Evolutionary conservation across 2,113 vertebrate genomes (phyloP), one percentile per base, ranked within the genome.

Genomic region (Zosterops lateralis): DNA sequence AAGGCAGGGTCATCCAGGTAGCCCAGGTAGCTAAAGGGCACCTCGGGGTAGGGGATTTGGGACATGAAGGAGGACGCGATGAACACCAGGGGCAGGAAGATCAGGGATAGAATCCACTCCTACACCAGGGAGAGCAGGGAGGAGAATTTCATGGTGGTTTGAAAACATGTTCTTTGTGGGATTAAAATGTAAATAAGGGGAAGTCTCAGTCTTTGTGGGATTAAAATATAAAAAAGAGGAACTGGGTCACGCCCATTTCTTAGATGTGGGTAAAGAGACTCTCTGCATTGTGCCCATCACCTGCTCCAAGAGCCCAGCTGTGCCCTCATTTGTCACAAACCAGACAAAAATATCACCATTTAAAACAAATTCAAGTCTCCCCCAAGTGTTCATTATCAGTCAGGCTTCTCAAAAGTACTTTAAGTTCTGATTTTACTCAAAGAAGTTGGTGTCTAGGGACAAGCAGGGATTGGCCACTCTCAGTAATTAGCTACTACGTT

Each of bases 41-140:
- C 68, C 3, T 95, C 93, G 3, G 91, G 40, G 76, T 47, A 53
- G 14, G 0, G 44, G 10, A 0, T 3, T 3, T 2, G 8, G 2
- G 2, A 0, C 2, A 26, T 38, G 44, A 89, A 11, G 0, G 0
- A 0, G 34, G n/a, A 5, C 10, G 24, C 1, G 2, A 79, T 2
- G 62, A 90, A 71, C 12, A 89, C 4, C 82, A 96, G 10, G 0
- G 42, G 68, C 14, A 96, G 51, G 9, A 97, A 95, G 57, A 97
- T 47, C 61, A 96, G 84, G 13, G 97, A 96, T 57, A 96, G 82
- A 14, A 95, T 31, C 96, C 96, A 98, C 57, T 98, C 97, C 97
- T 98, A 7, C 1, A 36, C 21, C 76, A 45, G 73, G 53, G 44
- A 58, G 79, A 84, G 71, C 2, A 3, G 62, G 75, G 56, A 14